Base-by-base conservation (phyloP, 2,113 vertebrate genomes). In the Hassar affinis region DNA sequence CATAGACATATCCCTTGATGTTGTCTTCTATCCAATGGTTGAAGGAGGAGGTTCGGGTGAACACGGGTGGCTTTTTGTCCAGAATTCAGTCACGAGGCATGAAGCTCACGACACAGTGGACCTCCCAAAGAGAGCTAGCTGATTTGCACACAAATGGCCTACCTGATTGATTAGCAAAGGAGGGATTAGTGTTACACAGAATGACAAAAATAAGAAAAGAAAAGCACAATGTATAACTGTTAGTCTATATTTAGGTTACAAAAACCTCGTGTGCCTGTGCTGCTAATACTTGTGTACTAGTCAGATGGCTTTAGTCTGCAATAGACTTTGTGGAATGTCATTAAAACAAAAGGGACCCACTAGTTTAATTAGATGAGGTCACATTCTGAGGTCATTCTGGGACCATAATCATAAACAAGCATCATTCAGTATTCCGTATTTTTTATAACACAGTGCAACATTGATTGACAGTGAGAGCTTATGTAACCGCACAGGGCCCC, bases 61-160 rank as follows among this genome's bases (percentile, higher is more conserved):
- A 94, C 18, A 94, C 92, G 0, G 93, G 92, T 0, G 93, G 93
- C 35, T 94, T 94, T 85, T 92, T 94, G 87, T 94, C 91, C 81
- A 57, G 87, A 69, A 92, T 88, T 85, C 93, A 94, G 79, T 91
- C 91, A 45, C 49, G 72, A 22, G 93, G 80, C 30, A 89, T 90
- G 8, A 94, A 94, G 82, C 91, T 93, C 71, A 93, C 90, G 2
- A 93, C 75, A 0, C 93, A 92, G 0, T 93, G 92, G 30, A 94
- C 90, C 83, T 94, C 91, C 93, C 93, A 94, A 35, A 45, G 30
- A 1, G 82, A 25, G 30, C 11, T 59, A 14, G 81, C 0, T 1
- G 82, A 45, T 47, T 77, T 45, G 61, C 92, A 95, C 42, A 88
- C 85, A 0, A 93, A 91, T 0, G 93, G 93, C 64, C 92, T 92